Conservation (phyloP, 2,888 invertebrate species). For the Apeira syringaria region DNA sequence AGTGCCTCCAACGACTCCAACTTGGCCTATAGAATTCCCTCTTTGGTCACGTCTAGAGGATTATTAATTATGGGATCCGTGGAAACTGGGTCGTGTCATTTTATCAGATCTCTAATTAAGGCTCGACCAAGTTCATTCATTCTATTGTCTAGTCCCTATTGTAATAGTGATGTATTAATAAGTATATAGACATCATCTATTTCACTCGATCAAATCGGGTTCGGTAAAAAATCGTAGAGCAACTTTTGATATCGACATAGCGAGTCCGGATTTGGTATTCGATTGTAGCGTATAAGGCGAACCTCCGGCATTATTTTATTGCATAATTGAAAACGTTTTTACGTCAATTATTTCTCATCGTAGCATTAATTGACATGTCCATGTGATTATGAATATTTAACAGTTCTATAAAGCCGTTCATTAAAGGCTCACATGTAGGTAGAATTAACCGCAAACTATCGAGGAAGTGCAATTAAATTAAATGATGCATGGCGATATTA, state of each 20-base stretch:
- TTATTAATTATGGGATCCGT: slow-evolving; percentile 60
- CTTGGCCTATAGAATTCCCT: slow-evolving; percentile 53
- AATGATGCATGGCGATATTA: slow-evolving; percentile 81
- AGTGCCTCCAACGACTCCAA: slow-evolving; percentile 51
- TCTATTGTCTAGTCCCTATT: slow-evolving; percentile 34
- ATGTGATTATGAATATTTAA: slow-evolving; percentile 62
- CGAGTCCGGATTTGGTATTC: slow-evolving; percentile 36
- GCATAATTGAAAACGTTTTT: slow-evolving; percentile 63
- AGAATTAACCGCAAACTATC: slow-evolving; percentile 51
- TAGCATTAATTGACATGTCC: slow-evolving; percentile 70
- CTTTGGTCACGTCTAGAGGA: slow-evolving; percentile 58
- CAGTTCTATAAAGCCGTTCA: slow-evolving; percentile 36
- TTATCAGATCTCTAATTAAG: slow-evolving; percentile 54
- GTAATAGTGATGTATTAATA: slow-evolving; percentile 48
- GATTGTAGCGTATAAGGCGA: slow-evolving; percentile 54
- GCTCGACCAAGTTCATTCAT: slow-evolving; percentile 40
- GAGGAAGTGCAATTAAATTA: slow-evolving; percentile 78
- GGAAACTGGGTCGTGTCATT: slow-evolving; percentile 56
- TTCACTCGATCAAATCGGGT: slow-evolving; percentile 34
- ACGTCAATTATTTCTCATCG: slow-evolving; percentile 69
- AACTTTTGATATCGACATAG: slow-evolving; percentile 48
- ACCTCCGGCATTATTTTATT: slow-evolving; percentile 61
- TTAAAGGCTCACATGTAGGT: slow-evolving; percentile 40
- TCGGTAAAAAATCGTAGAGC: slow-evolving; percentile 45
- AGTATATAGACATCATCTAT: slow-evolving; percentile 45